Conservation (phyloP, 2,797 vertebrate genomes). For the Rhynchotus rufescens region DNA sequence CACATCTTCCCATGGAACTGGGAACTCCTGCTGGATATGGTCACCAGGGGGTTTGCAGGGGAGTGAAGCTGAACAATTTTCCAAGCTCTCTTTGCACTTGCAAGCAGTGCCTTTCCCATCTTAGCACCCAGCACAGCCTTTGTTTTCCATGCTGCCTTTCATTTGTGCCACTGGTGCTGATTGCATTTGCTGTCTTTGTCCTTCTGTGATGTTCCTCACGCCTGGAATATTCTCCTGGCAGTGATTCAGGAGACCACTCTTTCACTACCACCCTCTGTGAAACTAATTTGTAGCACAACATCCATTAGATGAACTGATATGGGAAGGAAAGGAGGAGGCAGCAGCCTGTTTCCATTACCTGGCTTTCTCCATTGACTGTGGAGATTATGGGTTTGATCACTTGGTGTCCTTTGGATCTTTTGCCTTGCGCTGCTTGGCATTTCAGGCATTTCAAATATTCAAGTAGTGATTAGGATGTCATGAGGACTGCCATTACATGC, state of each 20-base stretch:
- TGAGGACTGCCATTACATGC: background rate
- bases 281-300: slow-evolving; percentile 31
- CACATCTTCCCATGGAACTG: background rate
- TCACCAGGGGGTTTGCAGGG: background rate
- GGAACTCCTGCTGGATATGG: background rate
- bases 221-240: slow-evolving; percentile 65
- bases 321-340: background rate
- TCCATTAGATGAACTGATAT: slow-evolving; percentile 8
- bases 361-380: background rate
- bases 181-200: slow-evolving; percentile 62
- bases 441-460: background rate
- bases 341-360: background rate
- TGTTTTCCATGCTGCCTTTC: slow-evolving; percentile 28
- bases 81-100: background rate
- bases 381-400: background rate
- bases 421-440: background rate
- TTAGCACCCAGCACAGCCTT: background rate
- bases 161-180: slow-evolving; percentile 22
- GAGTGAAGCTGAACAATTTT: background rate
- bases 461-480: background rate
- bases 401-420: background rate
- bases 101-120: background rate
- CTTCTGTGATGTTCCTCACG: slow-evolving; percentile 44
- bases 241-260: slow-evolving; percentile 37
- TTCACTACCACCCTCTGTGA: slow-evolving; percentile 39